A percentile compares a stretch with the other conserved stretches of the same genome.
phyloP scores from a whole-genome alignment of 2,113 vertebrate species.

The Rhizomys pruinosus region DNA sequence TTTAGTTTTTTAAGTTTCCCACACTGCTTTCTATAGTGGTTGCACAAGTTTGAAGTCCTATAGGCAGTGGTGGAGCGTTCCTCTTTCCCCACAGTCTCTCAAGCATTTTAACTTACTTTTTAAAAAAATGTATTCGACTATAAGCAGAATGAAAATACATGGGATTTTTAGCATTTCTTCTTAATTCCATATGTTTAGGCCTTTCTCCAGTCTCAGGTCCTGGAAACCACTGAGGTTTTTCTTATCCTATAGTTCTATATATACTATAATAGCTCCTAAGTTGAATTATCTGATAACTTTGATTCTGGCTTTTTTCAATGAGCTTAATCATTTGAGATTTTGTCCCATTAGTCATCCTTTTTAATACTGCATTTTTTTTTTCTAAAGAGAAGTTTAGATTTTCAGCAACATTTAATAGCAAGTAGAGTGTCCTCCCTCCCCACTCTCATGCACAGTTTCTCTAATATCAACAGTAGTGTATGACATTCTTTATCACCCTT shows the following conservation, averaged over 20 bases:
- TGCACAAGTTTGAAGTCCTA: too few relatives aligned
- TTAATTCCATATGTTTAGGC: background rate
- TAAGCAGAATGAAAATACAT: conserved; percentile 26
- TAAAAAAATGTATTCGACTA: background rate
- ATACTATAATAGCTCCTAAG: conserved; percentile 32
- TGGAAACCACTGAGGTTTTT: background rate
- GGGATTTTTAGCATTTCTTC: background rate
- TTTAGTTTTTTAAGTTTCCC: too few relatives aligned
- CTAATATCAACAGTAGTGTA: background rate
- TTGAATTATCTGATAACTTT: background rate
- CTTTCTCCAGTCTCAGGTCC: background rate
- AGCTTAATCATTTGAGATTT: background rate
- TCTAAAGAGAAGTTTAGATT: conserved; percentile 11
- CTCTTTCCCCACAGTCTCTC: too few relatives aligned
- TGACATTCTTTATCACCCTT: background rate
- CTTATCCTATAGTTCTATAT: background rate
- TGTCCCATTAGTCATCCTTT: background rate
- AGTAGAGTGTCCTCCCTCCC: background rate
- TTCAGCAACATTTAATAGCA: background rate
- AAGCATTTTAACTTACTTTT: background rate
- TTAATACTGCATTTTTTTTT: background rate
- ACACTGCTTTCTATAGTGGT: too few relatives aligned
- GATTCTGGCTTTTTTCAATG: background rate
- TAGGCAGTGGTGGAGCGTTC: too few relatives aligned
- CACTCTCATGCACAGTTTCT: background rate